These are phyloP conservation scores for Egretta garzetta DNA, from an alignment of 2,113 vertebrate genomes.

Conservation along the genomic window DNA sequence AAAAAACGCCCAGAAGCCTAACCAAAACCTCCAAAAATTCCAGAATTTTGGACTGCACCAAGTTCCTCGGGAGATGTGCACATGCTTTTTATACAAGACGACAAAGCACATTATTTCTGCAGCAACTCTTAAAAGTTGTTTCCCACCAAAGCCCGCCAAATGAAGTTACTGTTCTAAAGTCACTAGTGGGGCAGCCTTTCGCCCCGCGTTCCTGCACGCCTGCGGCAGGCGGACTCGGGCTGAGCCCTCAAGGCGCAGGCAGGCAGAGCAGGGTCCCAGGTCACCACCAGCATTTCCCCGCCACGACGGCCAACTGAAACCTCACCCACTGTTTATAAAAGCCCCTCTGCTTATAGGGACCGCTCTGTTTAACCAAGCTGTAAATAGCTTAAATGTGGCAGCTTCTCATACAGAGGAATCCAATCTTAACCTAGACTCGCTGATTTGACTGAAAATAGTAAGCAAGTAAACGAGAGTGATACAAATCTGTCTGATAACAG, in stretches of 20 bases:
- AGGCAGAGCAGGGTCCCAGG: not conserved
- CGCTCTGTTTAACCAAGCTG: fast-evolving
- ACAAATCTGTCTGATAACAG: fast-evolving
- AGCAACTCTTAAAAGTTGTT: not conserved
- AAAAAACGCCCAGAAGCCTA: not conserved
- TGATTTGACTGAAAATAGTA: fast-evolving
- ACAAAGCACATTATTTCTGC: fast-evolving
- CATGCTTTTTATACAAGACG: fast-evolving
- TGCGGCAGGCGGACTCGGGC: fast-evolving
- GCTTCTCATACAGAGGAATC: not conserved
- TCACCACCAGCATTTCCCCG: not conserved
- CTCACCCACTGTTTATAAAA: fast-evolving
- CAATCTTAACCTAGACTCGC: not conserved
- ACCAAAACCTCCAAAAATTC: not conserved
- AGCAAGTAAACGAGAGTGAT: not conserved
- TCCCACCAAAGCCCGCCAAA: not conserved
- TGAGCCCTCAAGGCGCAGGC: fast-evolving
- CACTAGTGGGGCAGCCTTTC: not conserved
- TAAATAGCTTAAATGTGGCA: fast-evolving
- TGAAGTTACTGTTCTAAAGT: fast-evolving
- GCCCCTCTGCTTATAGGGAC: not conserved
- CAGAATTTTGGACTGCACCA: fast-evolving
- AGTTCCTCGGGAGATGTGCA: fast-evolving
- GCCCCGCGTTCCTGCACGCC: fast-evolving
- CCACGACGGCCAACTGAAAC: fast-evolving